These are phyloP conservation scores for Rhorus exstirpatorius DNA, from an alignment of 2,888 invertebrate genomes.

Conservation along the genomic window DNA sequence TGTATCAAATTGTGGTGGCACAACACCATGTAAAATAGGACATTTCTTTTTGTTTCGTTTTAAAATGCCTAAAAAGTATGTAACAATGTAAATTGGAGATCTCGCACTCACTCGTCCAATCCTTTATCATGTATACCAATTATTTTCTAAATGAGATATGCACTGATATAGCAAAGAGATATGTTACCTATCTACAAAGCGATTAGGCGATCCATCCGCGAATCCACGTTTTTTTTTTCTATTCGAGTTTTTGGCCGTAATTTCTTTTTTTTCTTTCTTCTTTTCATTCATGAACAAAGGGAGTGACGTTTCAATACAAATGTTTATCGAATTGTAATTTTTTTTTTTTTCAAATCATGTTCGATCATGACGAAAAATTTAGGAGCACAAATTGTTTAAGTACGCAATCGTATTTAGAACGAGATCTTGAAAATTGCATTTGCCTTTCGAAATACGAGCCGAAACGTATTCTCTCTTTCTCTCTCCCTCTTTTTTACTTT, in stretches of 20 bases:
- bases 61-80: slow-evolving; percentile 39
- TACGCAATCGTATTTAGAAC: slow-evolving; percentile 42
- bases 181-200: slow-evolving; percentile 74
- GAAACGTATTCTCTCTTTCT: slow-evolving; percentile 1
- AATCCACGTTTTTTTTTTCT: slow-evolving; percentile 34
- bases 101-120: slow-evolving; percentile 43
- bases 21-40: slow-evolving; percentile 25
- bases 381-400: slow-evolving; percentile 45
- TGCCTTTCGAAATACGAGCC: slow-evolving; percentile 6
- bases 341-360: too few relatives aligned
- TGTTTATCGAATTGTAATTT: not conserved
- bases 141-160: slow-evolving; percentile 72
- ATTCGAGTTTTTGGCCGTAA: slow-evolving; percentile 23
- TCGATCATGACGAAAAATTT: not conserved
- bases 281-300: slow-evolving; percentile 55
- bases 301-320: slow-evolving; percentile 63
- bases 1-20: slow-evolving; percentile 34
- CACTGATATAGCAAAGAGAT: slow-evolving; percentile 73
- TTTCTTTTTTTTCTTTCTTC: slow-evolving; percentile 29
- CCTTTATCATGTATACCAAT: slow-evolving; percentile 68
- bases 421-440: slow-evolving; percentile 28
- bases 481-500: slow-evolving; percentile 19
- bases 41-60: slow-evolving; percentile 11
- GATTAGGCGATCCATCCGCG: slow-evolving; percentile 67
- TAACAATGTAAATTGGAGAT: slow-evolving; percentile 21